A percentile compares a stretch with the other conserved stretches of the same genome.
phyloP scores from a whole-genome alignment of 2,888 invertebrate species.

The Heliconius erato region DNA sequence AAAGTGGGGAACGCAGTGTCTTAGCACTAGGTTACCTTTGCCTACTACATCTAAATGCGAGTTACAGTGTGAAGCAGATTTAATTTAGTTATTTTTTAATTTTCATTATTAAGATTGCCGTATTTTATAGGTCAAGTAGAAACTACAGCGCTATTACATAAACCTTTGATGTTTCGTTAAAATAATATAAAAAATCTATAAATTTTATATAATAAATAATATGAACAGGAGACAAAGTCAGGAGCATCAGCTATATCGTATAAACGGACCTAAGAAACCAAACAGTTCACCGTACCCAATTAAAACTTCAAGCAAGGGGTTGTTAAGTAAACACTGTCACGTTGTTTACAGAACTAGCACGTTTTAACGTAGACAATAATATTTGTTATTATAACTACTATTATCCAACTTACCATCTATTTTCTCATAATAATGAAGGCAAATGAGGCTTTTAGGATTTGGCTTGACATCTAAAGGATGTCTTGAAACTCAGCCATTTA shows the following conservation, averaged over 20 bases:
- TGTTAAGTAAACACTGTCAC: conserved; percentile 30
- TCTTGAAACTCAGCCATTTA: neutral
- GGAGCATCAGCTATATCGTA: neutral
- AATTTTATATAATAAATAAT: neutral
- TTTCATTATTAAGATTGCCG: neutral
- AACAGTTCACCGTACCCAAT: conserved; percentile 27
- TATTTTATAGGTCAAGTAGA: neutral
- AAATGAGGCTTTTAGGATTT: neutral
- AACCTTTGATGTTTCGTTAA: neutral
- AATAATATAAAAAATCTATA: neutral
- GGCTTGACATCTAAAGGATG: neutral
- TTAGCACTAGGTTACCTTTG: too few species aligned
- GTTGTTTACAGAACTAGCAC: conserved; percentile 18
- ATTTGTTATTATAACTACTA: conserved; percentile 10
- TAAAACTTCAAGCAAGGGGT: conserved; percentile 30
- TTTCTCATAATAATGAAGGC: neutral
- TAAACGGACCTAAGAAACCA: neutral
- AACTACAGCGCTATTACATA: neutral
- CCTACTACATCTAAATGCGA: too few species aligned
- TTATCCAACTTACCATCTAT: conserved; percentile 5
- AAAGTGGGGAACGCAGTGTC: too few species aligned
- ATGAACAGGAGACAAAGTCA: neutral
- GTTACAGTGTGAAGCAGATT: too few species aligned
- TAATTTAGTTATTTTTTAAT: too few species aligned
- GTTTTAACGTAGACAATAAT: conserved; percentile 12